phyloP scores from a whole-genome alignment of 2,888 invertebrate genomes.

The Salticus scenicus region DNA sequence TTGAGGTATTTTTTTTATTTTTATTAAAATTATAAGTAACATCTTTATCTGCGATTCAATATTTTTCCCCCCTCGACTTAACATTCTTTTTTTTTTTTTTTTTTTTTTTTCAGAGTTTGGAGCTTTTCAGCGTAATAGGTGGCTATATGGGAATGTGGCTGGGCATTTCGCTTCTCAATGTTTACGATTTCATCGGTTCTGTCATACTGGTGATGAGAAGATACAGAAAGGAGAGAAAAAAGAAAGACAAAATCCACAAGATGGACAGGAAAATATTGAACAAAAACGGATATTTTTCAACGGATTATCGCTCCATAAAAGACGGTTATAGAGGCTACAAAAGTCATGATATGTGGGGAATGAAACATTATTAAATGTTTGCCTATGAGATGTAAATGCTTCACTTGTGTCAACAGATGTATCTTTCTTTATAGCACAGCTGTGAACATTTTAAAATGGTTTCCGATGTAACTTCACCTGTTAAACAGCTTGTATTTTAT shows the following conservation, averaged over 20 bases:
- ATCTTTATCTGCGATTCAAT: too few species aligned
- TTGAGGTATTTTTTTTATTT: slow-evolving; percentile 31
- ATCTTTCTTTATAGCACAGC: too few species aligned
- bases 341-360: neutral
- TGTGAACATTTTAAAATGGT: too few species aligned
- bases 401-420: too few species aligned
- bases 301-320: too few species aligned
- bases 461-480: too few species aligned
- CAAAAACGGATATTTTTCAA: too few species aligned
- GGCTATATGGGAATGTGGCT: slow-evolving; percentile 19
- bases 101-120: neutral
- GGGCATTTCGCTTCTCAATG: neutral
- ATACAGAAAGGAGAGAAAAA: neutral
- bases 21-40: too few species aligned
- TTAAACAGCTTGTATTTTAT: too few species aligned
- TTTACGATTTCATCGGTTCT: neutral
- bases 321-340: neutral
- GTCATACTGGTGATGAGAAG: neutral
- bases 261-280: neutral
- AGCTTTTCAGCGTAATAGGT: slow-evolving; percentile 15
- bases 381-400: too few species aligned
- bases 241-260: neutral
- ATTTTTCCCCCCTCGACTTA: too few species aligned
- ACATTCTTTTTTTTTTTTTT: neutral
- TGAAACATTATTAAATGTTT: too few species aligned